These are phyloP conservation scores for Calidris pugnax DNA, from an alignment of 2,113 vertebrate genomes.

Conservation along the genomic window DNA sequence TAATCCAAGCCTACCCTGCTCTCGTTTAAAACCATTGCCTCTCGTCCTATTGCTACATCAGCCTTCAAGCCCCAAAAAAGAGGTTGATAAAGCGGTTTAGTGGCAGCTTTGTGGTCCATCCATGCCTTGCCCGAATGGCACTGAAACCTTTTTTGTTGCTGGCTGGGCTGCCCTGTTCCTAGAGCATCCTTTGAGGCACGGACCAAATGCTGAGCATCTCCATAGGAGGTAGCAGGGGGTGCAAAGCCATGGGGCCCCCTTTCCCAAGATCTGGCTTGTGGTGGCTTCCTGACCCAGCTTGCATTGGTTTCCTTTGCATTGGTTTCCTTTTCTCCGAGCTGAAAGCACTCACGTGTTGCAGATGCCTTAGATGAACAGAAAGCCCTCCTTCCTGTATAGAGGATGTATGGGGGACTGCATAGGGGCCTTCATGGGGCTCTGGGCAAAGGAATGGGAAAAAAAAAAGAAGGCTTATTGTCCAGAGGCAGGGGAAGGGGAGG, in stretches of 20 bases:
- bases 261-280: background rate
- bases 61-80: background rate
- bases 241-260: rapidly evolving
- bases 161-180: background rate
- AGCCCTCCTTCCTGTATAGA: background rate
- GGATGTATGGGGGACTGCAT: rapidly evolving
- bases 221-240: background rate
- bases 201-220: background rate
- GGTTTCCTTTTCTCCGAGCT: background rate
- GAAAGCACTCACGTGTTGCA: background rate
- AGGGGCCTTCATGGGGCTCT: background rate
- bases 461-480: background rate
- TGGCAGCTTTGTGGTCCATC: background rate
- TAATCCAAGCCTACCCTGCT: too few species aligned
- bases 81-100: background rate
- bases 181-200: background rate
- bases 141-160: background rate
- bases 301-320: background rate
- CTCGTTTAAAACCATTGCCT: too few species aligned
- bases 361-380: background rate
- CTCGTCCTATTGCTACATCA: background rate
- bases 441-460: background rate
- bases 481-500: background rate
- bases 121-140: rapidly evolving
- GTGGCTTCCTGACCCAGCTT: background rate